phyloP scores from a whole-genome alignment of 2,113 vertebrate species.

The Chrysochloris asiatica region DNA sequence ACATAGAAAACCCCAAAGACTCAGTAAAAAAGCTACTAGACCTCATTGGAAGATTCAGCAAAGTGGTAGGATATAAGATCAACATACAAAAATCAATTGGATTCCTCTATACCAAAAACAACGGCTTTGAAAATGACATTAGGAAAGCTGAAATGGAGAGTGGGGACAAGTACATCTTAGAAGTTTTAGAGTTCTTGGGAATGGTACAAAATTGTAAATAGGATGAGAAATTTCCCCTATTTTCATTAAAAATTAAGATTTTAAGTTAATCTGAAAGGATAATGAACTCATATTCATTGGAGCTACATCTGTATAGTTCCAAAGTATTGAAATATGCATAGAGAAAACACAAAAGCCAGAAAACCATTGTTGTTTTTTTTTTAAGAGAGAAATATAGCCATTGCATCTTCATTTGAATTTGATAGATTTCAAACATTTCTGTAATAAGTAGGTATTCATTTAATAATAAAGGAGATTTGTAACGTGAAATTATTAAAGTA shows the following conservation, averaged over 20 bases:
- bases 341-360: not conserved
- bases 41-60: no score
- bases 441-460: not conserved
- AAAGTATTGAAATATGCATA: not conserved
- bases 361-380: not conserved
- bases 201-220: not conserved
- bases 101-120: no score
- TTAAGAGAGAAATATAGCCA: not conserved
- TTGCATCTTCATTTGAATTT: not conserved
- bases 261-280: not conserved
- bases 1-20: no score
- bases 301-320: not conserved
- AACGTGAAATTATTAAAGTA: not conserved
- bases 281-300: not conserved
- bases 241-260: not conserved
- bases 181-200: not conserved
- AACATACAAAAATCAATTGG: no score
- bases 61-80: no score
- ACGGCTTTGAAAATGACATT: no score
- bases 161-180: not conserved
- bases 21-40: no score
- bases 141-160: not conserved
- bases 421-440: not conserved
- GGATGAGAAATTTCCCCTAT: not conserved
- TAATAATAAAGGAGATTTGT: not conserved